These are phyloP conservation scores for Xenops minutus DNA, from an alignment of 2,797 vertebrate genomes.

Conservation along the genomic window DNA sequence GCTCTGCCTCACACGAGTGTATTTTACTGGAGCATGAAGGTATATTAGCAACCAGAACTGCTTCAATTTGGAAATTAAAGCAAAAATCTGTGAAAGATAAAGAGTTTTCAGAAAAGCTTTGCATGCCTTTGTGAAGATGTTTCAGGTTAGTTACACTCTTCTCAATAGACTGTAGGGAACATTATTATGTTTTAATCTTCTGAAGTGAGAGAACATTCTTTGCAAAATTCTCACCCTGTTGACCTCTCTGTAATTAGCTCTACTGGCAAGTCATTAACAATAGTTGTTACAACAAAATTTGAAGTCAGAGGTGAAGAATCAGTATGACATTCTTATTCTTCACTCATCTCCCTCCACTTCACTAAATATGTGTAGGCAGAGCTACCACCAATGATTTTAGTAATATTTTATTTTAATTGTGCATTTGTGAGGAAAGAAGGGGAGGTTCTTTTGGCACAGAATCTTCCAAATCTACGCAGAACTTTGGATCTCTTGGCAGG, in stretches of 20 bases:
- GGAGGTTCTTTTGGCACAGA: not conserved
- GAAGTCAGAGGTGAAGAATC: not conserved
- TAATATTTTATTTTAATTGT: not conserved
- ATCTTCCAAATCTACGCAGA: not conserved
- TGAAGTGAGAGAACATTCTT: not conserved
- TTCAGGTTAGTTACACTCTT: not conserved
- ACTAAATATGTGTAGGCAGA: not conserved
- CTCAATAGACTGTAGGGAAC: not conserved
- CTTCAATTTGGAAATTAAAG: not conserved
- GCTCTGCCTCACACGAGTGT: not conserved
- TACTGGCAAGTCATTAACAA: not conserved
- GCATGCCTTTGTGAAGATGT: not conserved
- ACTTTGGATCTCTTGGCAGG: slow-evolving; percentile 22
- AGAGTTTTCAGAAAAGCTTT: not conserved
- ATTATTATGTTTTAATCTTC: not conserved
- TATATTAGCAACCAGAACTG: not conserved
- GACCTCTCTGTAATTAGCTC: not conserved
- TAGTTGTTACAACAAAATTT: not conserved
- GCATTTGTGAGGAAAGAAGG: not conserved
- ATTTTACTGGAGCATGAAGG: not conserved
- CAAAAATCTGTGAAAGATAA: not conserved
- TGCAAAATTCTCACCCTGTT: not conserved
- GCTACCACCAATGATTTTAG: not conserved
- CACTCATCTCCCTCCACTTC: not conserved
- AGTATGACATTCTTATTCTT: not conserved